A percentile compares a stretch with the other conserved stretches of the same genome.
phyloP scores from a whole-genome alignment of 1,140 invertebrate genomes.

The Hylaeus anthracinus region DNA sequence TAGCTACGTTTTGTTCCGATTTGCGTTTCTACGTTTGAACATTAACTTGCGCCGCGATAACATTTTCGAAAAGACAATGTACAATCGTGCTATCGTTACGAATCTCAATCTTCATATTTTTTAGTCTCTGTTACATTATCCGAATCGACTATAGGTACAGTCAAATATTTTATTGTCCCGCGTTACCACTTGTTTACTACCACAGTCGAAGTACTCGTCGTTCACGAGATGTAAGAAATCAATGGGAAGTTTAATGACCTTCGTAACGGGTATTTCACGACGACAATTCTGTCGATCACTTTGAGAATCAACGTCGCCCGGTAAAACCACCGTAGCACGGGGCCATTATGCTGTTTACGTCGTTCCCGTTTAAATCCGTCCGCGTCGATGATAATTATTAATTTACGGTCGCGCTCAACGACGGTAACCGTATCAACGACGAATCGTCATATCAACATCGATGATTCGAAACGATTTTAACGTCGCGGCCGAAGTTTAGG shows the following conservation, averaged over 20 bases:
- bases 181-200: no score
- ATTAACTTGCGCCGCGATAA: no score
- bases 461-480: conserved; percentile 16
- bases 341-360: background rate
- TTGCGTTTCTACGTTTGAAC: background rate
- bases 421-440: background rate
- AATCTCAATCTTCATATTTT: no score
- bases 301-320: conserved; percentile 9
- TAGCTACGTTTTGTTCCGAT: background rate
- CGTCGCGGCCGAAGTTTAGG: background rate
- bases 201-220: no score
- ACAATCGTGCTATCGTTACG: no score
- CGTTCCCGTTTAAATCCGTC: background rate
- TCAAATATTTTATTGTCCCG: no score
- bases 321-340: background rate
- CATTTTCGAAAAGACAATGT: no score
- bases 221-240: no score
- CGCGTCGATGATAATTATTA: conserved; percentile 18
- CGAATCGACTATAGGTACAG: no score
- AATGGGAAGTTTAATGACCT: no score
- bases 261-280: background rate
- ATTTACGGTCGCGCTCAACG: background rate
- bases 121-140: no score
- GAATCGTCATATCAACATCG: background rate
- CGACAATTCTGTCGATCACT: conserved; percentile 2